Conservation (phyloP, 2,113 vertebrate genomes). For the Hippotragus niger region DNA sequence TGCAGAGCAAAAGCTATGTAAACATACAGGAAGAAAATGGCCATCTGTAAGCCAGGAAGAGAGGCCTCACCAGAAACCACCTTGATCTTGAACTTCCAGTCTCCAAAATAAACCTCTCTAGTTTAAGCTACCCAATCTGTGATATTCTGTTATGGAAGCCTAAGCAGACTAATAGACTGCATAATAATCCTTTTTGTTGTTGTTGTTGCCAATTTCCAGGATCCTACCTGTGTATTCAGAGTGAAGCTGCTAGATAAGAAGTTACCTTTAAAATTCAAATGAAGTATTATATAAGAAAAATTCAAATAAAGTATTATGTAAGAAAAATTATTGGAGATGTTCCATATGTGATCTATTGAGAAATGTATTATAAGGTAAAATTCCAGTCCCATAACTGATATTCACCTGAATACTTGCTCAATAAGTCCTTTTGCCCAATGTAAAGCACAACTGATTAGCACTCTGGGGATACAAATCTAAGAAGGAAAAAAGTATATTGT, state of each 20-base stretch:
- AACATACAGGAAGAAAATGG: background rate
- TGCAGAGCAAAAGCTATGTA: background rate
- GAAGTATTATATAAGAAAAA: background rate
- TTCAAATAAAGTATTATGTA: background rate
- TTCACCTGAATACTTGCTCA: background rate
- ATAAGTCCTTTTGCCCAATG: background rate
- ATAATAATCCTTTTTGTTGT: background rate
- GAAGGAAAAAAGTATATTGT: background rate
- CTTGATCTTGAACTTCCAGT: background rate
- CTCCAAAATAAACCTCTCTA: background rate
- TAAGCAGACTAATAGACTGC: background rate
- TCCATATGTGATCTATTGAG: background rate
- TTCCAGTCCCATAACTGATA: background rate
- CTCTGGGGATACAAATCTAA: background rate
- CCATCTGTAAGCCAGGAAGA: background rate
- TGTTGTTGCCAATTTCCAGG: background rate
- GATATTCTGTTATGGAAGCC: background rate
- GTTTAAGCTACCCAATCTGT: background rate
- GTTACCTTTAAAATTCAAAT: conserved; percentile 31
- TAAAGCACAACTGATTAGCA: background rate
- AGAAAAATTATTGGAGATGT: background rate
- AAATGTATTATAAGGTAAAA: conserved; percentile 18
- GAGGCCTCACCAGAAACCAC: background rate
- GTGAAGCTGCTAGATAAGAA: background rate
- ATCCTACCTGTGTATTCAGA: background rate